phyloP scores from a whole-genome alignment of 2,797 vertebrate species.

The Chloroceryle inda region DNA sequence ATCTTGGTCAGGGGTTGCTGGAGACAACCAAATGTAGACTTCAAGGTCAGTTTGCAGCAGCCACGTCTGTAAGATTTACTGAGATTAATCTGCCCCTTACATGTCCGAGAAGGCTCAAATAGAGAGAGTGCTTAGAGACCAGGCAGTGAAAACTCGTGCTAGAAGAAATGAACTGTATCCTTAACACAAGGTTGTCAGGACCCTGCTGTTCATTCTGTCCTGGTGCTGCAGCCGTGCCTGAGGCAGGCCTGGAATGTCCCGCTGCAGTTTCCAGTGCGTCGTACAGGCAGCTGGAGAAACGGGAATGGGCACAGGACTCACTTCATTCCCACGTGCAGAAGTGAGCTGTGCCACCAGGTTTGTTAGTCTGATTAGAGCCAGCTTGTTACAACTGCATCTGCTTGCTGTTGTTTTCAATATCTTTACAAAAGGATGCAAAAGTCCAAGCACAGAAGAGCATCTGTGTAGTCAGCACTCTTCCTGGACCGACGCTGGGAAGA shows the following conservation, averaged over 20 bases:
- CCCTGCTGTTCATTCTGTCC: accelerated
- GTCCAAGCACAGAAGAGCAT: accelerated
- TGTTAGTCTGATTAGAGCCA: background rate
- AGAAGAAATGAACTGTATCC: background rate
- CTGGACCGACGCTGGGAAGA: background rate
- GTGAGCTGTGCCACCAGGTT: accelerated
- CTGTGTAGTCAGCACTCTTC: background rate
- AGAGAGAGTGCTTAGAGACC: background rate
- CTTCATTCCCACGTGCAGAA: background rate
- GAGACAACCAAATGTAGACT: background rate
- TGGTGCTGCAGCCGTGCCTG: background rate
- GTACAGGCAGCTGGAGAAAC: background rate
- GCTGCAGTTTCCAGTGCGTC: accelerated
- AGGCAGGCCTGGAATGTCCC: background rate
- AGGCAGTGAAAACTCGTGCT: background rate
- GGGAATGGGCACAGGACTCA: background rate
- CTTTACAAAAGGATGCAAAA: background rate
- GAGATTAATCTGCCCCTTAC: background rate
- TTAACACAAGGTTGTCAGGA: background rate
- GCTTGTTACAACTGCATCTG: background rate
- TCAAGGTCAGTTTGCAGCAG: background rate
- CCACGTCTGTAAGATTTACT: background rate
- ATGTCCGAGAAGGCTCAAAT: background rate
- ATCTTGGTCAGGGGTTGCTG: background rate
- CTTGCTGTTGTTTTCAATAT: background rate